Conservation (phyloP, 2,888 invertebrate species). For the Diarsia dahlii region DNA sequence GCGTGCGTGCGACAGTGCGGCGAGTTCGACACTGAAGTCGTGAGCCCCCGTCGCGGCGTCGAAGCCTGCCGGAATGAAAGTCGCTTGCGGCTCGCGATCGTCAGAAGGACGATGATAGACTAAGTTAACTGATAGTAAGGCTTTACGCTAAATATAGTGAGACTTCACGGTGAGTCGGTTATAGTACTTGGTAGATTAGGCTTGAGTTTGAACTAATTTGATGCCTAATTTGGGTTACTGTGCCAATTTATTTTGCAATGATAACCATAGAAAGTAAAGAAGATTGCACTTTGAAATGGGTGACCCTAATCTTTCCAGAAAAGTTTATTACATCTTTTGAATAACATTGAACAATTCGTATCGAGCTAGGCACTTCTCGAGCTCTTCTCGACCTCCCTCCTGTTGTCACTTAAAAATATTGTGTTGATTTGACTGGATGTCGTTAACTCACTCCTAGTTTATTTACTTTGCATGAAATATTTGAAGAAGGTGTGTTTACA, state of each 20-base stretch:
- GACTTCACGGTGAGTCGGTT: slow-evolving; percentile 59
- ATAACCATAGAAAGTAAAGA: neutral
- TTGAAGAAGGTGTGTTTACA: neutral
- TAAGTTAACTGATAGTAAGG: slow-evolving; percentile 48
- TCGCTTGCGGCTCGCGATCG: slow-evolving; percentile 57
- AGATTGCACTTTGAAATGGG: neutral
- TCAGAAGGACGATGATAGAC: slow-evolving; percentile 60
- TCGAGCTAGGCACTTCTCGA: neutral
- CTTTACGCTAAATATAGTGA: slow-evolving; percentile 56
- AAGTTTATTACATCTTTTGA: neutral
- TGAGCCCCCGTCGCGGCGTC: slow-evolving; percentile 67
- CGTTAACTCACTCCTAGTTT: neutral
- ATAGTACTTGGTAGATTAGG: slow-evolving; percentile 23
- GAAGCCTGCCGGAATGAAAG: slow-evolving; percentile 71
- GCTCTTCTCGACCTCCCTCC: no score
- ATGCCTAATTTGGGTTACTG: slow-evolving; percentile 42
- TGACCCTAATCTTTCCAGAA: neutral
- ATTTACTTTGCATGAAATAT: neutral
- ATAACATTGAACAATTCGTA: neutral
- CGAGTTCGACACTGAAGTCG: slow-evolving; percentile 78
- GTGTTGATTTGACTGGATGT: neutral
- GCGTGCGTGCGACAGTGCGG: slow-evolving; percentile 80
- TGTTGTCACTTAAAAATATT: neutral
- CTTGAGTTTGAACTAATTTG: slow-evolving; percentile 9
- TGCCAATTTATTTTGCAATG: slow-evolving; percentile 26